Evolutionary conservation across 2,113 vertebrate species (phyloP).

Genomic region (Entelurus aequoreus): DNA sequence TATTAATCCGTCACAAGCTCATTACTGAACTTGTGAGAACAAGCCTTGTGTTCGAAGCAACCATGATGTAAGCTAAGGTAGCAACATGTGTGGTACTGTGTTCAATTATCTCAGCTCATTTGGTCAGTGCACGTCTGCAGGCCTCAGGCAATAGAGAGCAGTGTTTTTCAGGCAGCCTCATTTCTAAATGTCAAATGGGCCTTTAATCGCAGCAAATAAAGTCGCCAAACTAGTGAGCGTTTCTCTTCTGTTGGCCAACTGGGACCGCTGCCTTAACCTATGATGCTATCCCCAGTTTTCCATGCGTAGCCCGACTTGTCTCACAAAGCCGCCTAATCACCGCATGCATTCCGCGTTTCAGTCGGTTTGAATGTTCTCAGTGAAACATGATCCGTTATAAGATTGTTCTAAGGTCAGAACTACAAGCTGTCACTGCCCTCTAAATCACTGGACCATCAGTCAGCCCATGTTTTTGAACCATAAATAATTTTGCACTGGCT

Average conservation of each 20-base stretch:
- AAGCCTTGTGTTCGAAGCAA: no score
- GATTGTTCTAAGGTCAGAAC: slow-evolving; percentile 29
- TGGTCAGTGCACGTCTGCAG: slow-evolving; percentile 36
- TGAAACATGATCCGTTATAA: slow-evolving; percentile 23
- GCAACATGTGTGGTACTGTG: no score
- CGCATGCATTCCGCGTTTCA: slow-evolving; percentile 19
- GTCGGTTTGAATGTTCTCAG: slow-evolving; percentile 10
- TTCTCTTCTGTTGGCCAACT: slow-evolving; percentile 14
- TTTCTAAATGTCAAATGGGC: slow-evolving; percentile 37
- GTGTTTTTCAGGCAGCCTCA: slow-evolving; percentile 30
- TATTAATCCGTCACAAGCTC: no score
- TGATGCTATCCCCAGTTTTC: slow-evolving; percentile 23
- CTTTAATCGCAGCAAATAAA: slow-evolving; percentile 54
- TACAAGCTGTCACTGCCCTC: background rate
- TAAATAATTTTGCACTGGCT: slow-evolving; percentile 37
- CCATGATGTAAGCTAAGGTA: no score
- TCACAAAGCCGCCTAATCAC: slow-evolving; percentile 24
- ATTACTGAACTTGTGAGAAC: no score
- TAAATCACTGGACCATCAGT: slow-evolving; percentile 23
- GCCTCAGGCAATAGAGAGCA: slow-evolving; percentile 25
- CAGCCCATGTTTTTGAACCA: slow-evolving; percentile 29
- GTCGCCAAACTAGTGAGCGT: slow-evolving; percentile 18
- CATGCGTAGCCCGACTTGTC: slow-evolving; percentile 17
- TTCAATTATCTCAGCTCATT: background rate
- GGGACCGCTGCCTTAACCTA: slow-evolving; percentile 18